Conservation (phyloP, 2,888 invertebrate species). For the Amaurobius ferox region DNA sequence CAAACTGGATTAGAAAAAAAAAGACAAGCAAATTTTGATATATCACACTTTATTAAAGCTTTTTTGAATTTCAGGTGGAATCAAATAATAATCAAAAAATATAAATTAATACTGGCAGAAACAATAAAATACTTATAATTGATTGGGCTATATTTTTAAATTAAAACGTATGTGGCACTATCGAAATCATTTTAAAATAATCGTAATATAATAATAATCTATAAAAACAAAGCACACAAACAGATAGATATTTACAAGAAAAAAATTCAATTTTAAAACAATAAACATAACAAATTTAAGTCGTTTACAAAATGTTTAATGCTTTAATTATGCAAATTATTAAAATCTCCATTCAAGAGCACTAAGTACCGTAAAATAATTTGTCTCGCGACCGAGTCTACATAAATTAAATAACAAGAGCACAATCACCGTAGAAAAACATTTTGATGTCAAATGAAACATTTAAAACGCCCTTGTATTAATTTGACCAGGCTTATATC, state of each 20-base stretch:
- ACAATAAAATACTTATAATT: background rate
- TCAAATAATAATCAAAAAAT: constrained; percentile 19
- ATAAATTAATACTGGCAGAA: background rate
- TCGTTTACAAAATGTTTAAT: background rate
- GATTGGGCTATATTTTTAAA: background rate
- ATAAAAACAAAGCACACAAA: background rate
- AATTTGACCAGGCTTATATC: background rate
- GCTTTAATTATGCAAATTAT: background rate
- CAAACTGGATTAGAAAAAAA: no score
- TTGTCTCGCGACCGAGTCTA: no score
- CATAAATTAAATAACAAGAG: no score
- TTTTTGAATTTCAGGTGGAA: constrained; percentile 43
- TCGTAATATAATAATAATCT: background rate
- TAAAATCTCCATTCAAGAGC: background rate
- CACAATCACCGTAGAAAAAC: no score
- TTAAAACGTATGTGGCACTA: no score
- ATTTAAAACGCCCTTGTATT: background rate
- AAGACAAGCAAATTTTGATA: background rate
- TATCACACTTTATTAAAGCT: constrained; percentile 37
- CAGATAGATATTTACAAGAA: background rate
- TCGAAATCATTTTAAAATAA: background rate
- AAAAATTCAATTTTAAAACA: background rate
- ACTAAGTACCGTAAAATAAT: no score
- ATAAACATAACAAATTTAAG: background rate
- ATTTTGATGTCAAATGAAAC: background rate